A percentile compares a stretch with the other conserved stretches of the same genome.
Evolutionary conservation across 2,113 vertebrate species (phyloP).

Genomic region (Caracal caracal): DNA sequence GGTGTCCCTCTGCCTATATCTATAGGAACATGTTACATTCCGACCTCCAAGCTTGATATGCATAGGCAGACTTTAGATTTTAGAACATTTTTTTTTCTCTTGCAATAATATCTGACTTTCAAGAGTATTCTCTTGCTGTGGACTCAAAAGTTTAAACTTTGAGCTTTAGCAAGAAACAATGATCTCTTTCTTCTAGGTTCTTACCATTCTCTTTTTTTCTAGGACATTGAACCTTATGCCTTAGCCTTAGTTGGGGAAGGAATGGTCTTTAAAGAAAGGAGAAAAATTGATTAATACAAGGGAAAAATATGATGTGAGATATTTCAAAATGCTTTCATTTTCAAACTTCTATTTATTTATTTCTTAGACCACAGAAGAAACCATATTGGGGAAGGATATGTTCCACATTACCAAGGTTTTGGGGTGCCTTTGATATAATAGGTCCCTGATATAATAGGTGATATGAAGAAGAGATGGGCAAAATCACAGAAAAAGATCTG

Average conservation of each 20-base stretch:
- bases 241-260: background rate
- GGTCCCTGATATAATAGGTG: background rate
- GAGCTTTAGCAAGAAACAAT: background rate
- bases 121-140: constrained; percentile 1
- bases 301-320: background rate
- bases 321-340: constrained; percentile 23
- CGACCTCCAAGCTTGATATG: background rate
- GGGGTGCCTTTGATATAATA: background rate
- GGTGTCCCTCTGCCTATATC: background rate
- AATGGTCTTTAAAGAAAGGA: background rate
- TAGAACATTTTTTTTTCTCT: constrained; percentile 13
- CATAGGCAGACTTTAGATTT: constrained; percentile 18
- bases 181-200: background rate
- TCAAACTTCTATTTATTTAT: background rate
- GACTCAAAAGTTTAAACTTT: background rate
- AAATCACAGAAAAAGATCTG: background rate
- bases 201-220: background rate
- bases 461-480: background rate
- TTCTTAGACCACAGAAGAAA: background rate
- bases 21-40: background rate
- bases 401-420: background rate
- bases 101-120: background rate
- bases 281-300: background rate
- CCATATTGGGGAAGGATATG: background rate
- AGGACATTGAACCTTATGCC: background rate